These are phyloP conservation scores for Chrysochloris asiatica DNA, from an alignment of 2,113 vertebrate genomes.

Conservation along the genomic window DNA sequence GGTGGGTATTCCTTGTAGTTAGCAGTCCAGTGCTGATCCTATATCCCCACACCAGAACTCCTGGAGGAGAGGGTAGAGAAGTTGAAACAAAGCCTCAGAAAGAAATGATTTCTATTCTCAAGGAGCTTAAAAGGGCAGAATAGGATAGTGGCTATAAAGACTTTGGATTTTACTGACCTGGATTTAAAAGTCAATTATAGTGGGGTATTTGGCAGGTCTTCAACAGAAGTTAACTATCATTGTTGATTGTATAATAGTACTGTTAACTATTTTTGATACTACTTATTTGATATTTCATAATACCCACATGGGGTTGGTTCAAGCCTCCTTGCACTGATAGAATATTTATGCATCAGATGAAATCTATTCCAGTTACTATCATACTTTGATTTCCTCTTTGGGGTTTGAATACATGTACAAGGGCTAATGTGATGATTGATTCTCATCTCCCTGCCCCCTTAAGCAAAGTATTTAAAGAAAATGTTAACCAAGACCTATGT, in stretches of 20 bases:
- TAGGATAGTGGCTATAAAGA: not conserved
- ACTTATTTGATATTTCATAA: not conserved
- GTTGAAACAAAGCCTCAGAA: not conserved
- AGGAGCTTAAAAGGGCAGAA: not conserved
- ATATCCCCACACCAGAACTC: no score
- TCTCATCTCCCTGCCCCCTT: not conserved
- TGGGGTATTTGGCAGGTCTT: not conserved
- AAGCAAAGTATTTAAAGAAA: not conserved
- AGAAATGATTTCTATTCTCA: not conserved
- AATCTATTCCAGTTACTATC: not conserved
- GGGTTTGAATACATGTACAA: not conserved
- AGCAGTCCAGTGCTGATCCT: no score
- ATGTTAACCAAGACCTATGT: not conserved
- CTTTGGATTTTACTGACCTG: not conserved
- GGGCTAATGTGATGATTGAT: not conserved
- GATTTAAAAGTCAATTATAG: not conserved
- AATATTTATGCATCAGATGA: not conserved
- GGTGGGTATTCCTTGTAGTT: no score
- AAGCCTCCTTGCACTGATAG: not conserved
- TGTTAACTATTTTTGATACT: not conserved
- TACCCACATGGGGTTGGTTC: not conserved
- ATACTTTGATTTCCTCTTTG: conserved; percentile 10
- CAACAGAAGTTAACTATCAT: not conserved
- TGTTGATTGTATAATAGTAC: not conserved
- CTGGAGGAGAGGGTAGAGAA: not conserved